phyloP scores from a whole-genome alignment of 2,888 invertebrate species.

The Strigamia transsilvanica region DNA sequence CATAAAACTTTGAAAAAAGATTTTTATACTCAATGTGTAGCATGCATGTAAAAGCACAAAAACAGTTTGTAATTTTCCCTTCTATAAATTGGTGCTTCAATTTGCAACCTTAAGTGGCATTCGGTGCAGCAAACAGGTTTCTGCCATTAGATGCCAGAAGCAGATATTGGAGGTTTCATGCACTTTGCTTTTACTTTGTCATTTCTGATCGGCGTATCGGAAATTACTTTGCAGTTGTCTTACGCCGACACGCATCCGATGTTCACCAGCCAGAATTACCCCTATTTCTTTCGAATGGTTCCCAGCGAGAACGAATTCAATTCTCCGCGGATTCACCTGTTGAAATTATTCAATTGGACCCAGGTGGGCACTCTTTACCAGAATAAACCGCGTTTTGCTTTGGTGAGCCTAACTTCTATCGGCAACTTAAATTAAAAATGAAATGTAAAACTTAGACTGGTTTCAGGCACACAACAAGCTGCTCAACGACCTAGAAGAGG shows the following conservation, averaged over 20 bases:
- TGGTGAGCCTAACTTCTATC: slow-evolving; percentile 71
- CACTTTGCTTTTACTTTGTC: slow-evolving; percentile 38
- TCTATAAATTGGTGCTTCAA: not conserved
- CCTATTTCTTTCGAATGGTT: slow-evolving; percentile 95
- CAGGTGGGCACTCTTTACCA: slow-evolving; percentile 96
- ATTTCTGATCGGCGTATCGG: slow-evolving; percentile 40
- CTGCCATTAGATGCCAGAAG: slow-evolving; percentile 14
- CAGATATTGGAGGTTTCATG: slow-evolving; percentile 28
- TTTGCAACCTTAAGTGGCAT: slow-evolving; percentile 13
- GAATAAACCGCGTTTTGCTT: slow-evolving; percentile 90
- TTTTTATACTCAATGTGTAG: no score
- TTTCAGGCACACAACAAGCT: slow-evolving; percentile 84
- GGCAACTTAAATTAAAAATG: slow-evolving; percentile 29
- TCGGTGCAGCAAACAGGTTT: slow-evolving; percentile 5
- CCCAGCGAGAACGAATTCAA: slow-evolving; percentile 97
- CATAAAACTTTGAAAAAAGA: no score
- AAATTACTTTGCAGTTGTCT: slow-evolving; percentile 73
- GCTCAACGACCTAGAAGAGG: slow-evolving; percentile 82
- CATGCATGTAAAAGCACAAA: not conserved
- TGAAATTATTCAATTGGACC: slow-evolving; percentile 96
- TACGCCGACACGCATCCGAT: slow-evolving; percentile 98
- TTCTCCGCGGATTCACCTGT: slow-evolving; percentile 84
- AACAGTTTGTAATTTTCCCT: not conserved
- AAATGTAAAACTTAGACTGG: not conserved
- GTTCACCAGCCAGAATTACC: slow-evolving; percentile 92